Evolutionary conservation across 2,888 invertebrate genomes (phyloP).

Genomic region (Dolichopus griseipennis): DNA sequence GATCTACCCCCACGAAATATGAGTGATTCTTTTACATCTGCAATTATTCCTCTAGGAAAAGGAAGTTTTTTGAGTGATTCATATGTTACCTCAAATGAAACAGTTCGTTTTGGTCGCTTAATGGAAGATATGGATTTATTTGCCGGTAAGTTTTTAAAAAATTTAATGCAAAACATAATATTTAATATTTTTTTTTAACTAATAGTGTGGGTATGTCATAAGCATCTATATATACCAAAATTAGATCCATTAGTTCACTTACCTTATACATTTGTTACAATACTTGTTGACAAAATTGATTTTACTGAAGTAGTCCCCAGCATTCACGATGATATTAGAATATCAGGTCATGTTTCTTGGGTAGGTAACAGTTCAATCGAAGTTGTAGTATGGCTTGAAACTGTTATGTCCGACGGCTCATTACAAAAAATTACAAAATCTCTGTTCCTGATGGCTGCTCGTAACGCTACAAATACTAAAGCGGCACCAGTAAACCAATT

Average conservation of each 20-base stretch:
- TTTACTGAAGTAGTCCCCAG: slow-evolving; percentile 46
- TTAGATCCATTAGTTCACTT: slow-evolving; percentile 47
- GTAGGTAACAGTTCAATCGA: slow-evolving; percentile 59
- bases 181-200: slow-evolving; percentile 40
- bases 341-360: slow-evolving; percentile 60
- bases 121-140: slow-evolving; percentile 65
- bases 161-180: not conserved
- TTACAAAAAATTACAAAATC: slow-evolving; percentile 51
- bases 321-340: slow-evolving; percentile 50
- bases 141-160: slow-evolving; percentile 47
- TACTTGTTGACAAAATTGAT: slow-evolving; percentile 61
- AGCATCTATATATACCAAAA: slow-evolving; percentile 54
- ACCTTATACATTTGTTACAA: slow-evolving; percentile 63
- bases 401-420: slow-evolving; percentile 41
- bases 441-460: slow-evolving; percentile 57
- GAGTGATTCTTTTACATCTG: slow-evolving; percentile 53
- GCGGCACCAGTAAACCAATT: slow-evolving; percentile 48
- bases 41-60: slow-evolving; percentile 51
- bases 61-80: slow-evolving; percentile 49
- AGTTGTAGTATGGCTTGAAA: slow-evolving; percentile 55
- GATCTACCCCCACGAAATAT: slow-evolving; percentile 51
- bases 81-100: slow-evolving; percentile 50
- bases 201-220: slow-evolving; percentile 58
- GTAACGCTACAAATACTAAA: slow-evolving; percentile 48
- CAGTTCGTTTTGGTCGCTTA: slow-evolving; percentile 55